phyloP scores from a whole-genome alignment of 2,888 invertebrate species.

The Thera obeliscata region DNA sequence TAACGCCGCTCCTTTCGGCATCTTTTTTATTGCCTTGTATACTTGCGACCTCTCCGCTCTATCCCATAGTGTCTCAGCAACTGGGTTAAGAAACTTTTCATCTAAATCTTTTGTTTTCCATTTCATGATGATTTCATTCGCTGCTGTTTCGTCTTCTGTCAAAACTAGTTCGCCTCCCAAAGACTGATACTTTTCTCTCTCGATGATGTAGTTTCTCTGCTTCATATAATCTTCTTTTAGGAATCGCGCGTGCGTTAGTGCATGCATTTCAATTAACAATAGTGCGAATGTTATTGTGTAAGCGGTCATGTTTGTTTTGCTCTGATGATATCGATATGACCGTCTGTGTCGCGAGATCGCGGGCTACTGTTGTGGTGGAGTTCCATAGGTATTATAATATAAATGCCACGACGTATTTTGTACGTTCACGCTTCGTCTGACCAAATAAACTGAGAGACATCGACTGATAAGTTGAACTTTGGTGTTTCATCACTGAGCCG shows the following conservation, averaged over 20 bases:
- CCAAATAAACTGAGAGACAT: slow-evolving; percentile 2
- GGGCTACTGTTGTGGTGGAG: slow-evolving; percentile 20
- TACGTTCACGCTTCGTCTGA: slow-evolving; percentile 17
- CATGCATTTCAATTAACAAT: slow-evolving; percentile 38
- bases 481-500: background rate
- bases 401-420: slow-evolving; percentile 12
- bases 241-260: slow-evolving; percentile 38
- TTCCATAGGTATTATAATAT: slow-evolving; percentile 24
- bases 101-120: slow-evolving; percentile 81
- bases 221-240: slow-evolving; percentile 50
- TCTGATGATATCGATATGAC: slow-evolving; percentile 27
- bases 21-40: slow-evolving; percentile 85
- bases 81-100: slow-evolving; percentile 74
- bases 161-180: slow-evolving; percentile 81
- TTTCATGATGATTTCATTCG: slow-evolving; percentile 84
- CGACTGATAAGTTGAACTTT: slow-evolving; percentile 2
- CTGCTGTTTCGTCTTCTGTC: slow-evolving; percentile 73
- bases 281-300: background rate
- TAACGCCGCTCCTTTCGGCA: slow-evolving; percentile 91
- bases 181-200: slow-evolving; percentile 70
- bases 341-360: slow-evolving; percentile 21
- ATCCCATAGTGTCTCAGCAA: slow-evolving; percentile 84
- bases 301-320: slow-evolving; percentile 23
- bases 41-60: slow-evolving; percentile 86
- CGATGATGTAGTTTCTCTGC: slow-evolving; percentile 54